A percentile compares a stretch with the other conserved stretches of the same genome.
phyloP scores from a whole-genome alignment of 2,113 vertebrate genomes.

The Ancistrus triradiatus region DNA sequence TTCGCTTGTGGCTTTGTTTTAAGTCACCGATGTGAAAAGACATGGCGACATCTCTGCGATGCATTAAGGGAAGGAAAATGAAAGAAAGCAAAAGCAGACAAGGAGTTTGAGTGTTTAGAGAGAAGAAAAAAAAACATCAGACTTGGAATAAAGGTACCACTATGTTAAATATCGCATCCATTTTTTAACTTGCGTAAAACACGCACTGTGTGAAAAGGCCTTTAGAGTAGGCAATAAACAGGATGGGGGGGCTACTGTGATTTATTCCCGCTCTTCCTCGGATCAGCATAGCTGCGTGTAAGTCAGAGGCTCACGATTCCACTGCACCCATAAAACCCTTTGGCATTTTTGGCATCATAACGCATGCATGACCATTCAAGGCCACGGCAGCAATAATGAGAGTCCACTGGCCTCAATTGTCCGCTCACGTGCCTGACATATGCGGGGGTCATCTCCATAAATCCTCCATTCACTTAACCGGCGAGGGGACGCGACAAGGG shows the following conservation, averaged over 20 bases:
- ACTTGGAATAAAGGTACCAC: no score
- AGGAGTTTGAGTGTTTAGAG: no score
- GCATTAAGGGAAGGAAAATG: no score
- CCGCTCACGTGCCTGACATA: conserved; percentile 13
- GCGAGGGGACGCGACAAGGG: conserved; percentile 11
- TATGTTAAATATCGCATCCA: no score
- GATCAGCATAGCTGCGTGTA: background rate
- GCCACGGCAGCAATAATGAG: conserved; percentile 24
- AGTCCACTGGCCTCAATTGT: conserved; percentile 21
- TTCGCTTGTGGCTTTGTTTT: no score
- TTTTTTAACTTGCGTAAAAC: no score
- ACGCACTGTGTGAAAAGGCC: no score
- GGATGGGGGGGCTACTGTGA: background rate
- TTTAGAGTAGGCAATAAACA: background rate
- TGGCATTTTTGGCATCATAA: conserved; percentile 19
- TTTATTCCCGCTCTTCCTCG: background rate
- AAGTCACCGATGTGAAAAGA: no score
- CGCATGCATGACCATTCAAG: conserved; percentile 32
- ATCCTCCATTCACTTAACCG: conserved; percentile 34
- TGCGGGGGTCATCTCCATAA: conserved; percentile 30
- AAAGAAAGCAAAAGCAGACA: no score
- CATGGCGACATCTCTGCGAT: no score
- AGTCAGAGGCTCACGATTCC: conserved; percentile 2
- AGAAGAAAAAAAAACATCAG: no score
- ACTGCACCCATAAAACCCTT: conserved; percentile 12